Conservation (phyloP, 2,888 invertebrate species). For the Toxonevra muliebris region DNA sequence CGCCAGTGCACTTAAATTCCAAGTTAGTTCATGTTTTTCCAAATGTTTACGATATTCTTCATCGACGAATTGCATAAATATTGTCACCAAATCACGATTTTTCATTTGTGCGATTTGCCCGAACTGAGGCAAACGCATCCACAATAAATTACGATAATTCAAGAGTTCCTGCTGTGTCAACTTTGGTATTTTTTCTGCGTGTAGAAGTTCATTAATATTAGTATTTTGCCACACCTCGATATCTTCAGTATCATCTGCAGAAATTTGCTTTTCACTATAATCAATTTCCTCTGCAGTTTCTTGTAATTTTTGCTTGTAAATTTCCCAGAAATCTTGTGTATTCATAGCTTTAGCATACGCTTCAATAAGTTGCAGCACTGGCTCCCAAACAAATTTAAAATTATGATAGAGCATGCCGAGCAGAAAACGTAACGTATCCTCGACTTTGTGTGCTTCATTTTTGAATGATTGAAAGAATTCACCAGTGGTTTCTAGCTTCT, state of each 20-base stretch:
- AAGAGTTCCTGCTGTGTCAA: slow-evolving; percentile 54
- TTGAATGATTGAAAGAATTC: slow-evolving; percentile 67
- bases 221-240: slow-evolving; percentile 39
- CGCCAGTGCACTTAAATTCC: slow-evolving; percentile 66
- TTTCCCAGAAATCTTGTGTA: slow-evolving; percentile 76
- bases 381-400: slow-evolving; percentile 90
- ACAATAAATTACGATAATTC: slow-evolving; percentile 82
- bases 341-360: slow-evolving; percentile 75
- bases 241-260: not conserved
- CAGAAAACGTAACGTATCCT: slow-evolving; percentile 77
- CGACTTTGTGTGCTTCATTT: slow-evolving; percentile 60
- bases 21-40: slow-evolving; percentile 68
- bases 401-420: slow-evolving; percentile 86
- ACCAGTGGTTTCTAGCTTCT: slow-evolving; percentile 75
- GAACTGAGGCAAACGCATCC: slow-evolving; percentile 80
- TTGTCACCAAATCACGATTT: slow-evolving; percentile 80
- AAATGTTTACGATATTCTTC: slow-evolving; percentile 71
- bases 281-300: slow-evolving; percentile 62
- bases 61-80: slow-evolving; percentile 80
- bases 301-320: slow-evolving; percentile 72
- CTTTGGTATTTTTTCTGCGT: slow-evolving; percentile 18
- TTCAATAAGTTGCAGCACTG: slow-evolving; percentile 78
- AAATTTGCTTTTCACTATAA: slow-evolving; percentile 14
- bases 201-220: slow-evolving; percentile 44
- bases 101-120: slow-evolving; percentile 80